phyloP scores from a whole-genome alignment of 2,888 invertebrate genomes.

The Charanyca ferruginea region DNA sequence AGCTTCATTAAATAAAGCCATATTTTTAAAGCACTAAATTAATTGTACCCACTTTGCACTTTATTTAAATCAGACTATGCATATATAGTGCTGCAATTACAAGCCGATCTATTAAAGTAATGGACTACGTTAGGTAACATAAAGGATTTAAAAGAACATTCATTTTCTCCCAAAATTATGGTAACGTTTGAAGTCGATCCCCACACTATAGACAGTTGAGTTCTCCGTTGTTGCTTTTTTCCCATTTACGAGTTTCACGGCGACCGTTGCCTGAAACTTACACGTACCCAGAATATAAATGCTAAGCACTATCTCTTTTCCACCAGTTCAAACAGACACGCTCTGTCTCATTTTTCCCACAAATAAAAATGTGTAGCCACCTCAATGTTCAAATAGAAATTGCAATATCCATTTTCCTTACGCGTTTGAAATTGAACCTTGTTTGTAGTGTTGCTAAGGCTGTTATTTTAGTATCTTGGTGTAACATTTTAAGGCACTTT shows the following conservation, averaged over 20 bases:
- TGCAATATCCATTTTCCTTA: conserved; percentile 82
- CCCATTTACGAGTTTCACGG: conserved; percentile 91
- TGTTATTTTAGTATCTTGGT: conserved; percentile 60
- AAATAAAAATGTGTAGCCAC: conserved; percentile 90
- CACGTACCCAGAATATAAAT: conserved; percentile 91
- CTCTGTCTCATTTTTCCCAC: conserved; percentile 82
- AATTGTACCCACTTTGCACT: conserved; percentile 52
- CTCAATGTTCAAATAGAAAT: conserved; percentile 87
- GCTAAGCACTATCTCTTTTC: conserved; percentile 81
- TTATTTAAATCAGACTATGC: conserved; percentile 48
- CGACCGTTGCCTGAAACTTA: conserved; percentile 91
- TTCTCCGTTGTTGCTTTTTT: conserved; percentile 91
- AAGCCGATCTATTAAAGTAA: conserved; percentile 34
- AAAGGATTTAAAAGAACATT: conserved; percentile 6
- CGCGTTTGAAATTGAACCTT: conserved; percentile 74
- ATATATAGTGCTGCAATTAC: conserved; percentile 41
- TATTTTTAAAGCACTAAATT: conserved; percentile 50
- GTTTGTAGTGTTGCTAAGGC: conserved; percentile 63
- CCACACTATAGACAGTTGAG: conserved; percentile 88
- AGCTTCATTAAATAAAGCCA: conserved; percentile 41
- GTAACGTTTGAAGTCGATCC: conserved; percentile 72
- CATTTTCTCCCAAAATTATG: conserved; percentile 50
- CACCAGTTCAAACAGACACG: conserved; percentile 66
- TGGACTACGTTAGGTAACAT: background rate
- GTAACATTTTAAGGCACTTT: conserved; percentile 73